Evolutionary conservation across 2,888 invertebrate genomes (phyloP).

Genomic region (Nomada goodeniana): DNA sequence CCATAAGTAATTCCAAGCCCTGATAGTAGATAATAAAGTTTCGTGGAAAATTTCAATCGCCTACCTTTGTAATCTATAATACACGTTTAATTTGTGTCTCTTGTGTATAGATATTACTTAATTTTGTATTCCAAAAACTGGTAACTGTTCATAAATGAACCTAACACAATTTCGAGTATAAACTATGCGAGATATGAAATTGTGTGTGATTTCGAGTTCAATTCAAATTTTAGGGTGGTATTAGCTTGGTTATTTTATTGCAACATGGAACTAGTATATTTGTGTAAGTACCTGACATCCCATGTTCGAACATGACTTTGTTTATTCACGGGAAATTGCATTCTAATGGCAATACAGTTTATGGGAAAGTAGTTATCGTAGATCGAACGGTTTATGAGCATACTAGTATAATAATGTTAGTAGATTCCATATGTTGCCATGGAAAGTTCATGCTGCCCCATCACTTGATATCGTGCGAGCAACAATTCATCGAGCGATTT

Average conservation of each 20-base stretch:
- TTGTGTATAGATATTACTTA: no score
- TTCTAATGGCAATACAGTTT: conserved; percentile 42
- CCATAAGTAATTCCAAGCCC: no score
- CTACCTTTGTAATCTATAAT: no score
- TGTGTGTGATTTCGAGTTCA: background rate
- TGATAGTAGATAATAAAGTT: no score
- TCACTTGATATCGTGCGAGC: conserved; percentile 4
- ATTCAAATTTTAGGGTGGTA: background rate
- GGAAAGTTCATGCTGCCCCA: conserved; percentile 17
- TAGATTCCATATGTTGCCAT: background rate
- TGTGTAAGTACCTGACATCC: background rate
- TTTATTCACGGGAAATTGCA: conserved; percentile 44
- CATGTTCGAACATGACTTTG: conserved; percentile 26
- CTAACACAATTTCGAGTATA: no score
- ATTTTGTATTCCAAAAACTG: no score
- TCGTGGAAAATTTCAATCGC: no score
- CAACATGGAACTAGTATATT: background rate
- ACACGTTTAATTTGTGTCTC: no score
- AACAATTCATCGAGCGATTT: conserved; percentile 16
- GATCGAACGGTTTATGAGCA: conserved; percentile 24
- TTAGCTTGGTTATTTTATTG: background rate
- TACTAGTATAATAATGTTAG: conserved; percentile 41
- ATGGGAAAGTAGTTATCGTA: conserved; percentile 28
- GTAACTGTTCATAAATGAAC: no score
- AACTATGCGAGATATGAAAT: background rate